Base-by-base conservation (phyloP, 2,113 vertebrate genomes). In the Merops nubicus region DNA sequence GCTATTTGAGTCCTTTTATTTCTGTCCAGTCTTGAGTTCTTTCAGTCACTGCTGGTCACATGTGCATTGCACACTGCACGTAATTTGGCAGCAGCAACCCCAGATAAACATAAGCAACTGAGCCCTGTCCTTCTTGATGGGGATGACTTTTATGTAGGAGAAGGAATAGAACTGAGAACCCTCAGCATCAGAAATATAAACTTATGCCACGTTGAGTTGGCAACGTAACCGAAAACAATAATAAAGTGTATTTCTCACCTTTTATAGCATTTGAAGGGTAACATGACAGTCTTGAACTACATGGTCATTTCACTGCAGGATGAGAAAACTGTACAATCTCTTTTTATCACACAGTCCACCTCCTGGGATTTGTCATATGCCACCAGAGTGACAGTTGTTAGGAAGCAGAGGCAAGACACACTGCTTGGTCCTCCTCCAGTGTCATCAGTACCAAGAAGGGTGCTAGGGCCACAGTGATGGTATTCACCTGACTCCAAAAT, bases 31-130 rank as follows among this genome's bases (percentile, higher is more conserved):
- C 78, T 77, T 42, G 31, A 40, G 64, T 72, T 96, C 94, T 77
- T 94, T 76, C 88, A 68, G 79, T 81, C 90, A 75, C 82, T 87
- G 56, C 62, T 80, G 88, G 60, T 92, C 56, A 34, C 23, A 64
- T 11, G 53, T 54, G 43, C 73, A 38, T 64, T 78, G 68, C 83
- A 75, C 72, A 72, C 40, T 72, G 56, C 79, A 85, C 4, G 2
- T 89, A 94, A 67, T 84, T 84, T 93, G 92, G 91, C 95, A 92
- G 79, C 76, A 94, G 88, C 75, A 90, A 38, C 56, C 47, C 17
- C 82, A 86, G 56, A 93, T 36, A 79, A 94, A 93, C 36, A 90
- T 34, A 80, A 80, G 79, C 28, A 84, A 69, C 43, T 69, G 63
- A 93, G 76, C 47, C 8, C 54, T 65, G 38, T 67, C 90, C 72